Conservation (phyloP, 2,113 vertebrate species). For the Carollia perspicillata region DNA sequence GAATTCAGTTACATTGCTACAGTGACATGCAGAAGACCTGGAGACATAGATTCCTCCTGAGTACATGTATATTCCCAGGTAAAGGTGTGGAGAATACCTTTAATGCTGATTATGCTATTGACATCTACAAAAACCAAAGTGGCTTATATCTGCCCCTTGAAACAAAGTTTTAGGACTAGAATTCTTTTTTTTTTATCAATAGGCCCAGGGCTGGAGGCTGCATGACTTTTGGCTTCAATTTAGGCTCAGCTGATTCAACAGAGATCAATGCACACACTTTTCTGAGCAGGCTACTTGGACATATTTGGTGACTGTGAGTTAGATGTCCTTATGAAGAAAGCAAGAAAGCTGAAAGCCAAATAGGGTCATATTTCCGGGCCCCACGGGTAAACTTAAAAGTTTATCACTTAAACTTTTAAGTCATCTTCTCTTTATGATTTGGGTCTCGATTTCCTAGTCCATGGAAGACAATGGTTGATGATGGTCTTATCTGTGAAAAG, state of each 20-base stretch:
- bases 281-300: neutral
- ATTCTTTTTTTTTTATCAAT: neutral
- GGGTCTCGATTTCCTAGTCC: neutral
- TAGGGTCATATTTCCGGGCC: neutral
- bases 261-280: neutral
- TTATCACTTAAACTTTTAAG: no score
- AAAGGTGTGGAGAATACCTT: neutral
- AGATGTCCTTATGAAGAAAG: neutral
- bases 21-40: neutral
- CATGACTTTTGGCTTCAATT: neutral
- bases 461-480: neutral
- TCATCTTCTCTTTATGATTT: neutral
- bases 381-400: no score
- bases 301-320: neutral
- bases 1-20: neutral
- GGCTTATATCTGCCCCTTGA: neutral
- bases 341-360: neutral
- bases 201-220: neutral
- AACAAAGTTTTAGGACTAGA: neutral
- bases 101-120: neutral
- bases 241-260: neutral
- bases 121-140: neutral
- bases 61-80: neutral
- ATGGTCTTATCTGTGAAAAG: neutral
- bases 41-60: neutral